Percentiles rank a stretch among this genome's conserved stretches.
phyloP scores from a whole-genome alignment of 2,888 invertebrate species.

The Lasioglossum pauxillum region DNA sequence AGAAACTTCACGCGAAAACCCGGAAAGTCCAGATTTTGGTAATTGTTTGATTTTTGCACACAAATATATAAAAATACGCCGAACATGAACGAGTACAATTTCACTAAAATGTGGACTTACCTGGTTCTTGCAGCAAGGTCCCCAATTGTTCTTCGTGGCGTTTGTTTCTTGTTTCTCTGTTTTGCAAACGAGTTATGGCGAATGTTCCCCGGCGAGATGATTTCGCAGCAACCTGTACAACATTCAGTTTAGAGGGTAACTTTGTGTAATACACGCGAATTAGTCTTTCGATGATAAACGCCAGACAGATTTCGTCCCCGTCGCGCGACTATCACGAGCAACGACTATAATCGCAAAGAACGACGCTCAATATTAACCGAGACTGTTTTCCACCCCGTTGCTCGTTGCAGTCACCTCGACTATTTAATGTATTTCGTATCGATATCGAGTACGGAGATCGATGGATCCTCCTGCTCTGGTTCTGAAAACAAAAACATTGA shows the following conservation, averaged over 20 bases:
- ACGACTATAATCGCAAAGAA: not conserved
- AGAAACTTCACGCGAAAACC: not conserved
- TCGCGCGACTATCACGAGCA: conserved; percentile 24
- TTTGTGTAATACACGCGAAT: not conserved
- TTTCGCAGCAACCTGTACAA: not conserved
- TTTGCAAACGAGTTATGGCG: not conserved
- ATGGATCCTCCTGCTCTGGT: not conserved
- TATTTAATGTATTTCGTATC: conserved; percentile 39
- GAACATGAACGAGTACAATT: not conserved
- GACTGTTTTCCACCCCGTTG: conserved; percentile 3
- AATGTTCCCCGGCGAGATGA: not conserved
- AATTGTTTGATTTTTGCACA: not conserved
- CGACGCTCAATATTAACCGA: conserved; percentile 11
- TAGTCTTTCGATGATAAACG: conserved; percentile 12
- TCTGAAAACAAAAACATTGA: not conserved
- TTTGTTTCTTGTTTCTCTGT: not conserved
- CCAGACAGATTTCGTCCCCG: conserved; percentile 39
- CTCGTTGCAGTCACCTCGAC: conserved; percentile 13
- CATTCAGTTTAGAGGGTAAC: not conserved
- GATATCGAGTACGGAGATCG: conserved; percentile 29
- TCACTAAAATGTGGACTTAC: not conserved
- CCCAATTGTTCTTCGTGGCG: not conserved
- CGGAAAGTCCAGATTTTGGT: not conserved
- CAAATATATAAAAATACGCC: not conserved
- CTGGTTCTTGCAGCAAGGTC: not conserved